These are phyloP conservation scores for Spisula subtruncata DNA, from an alignment of 2,888 invertebrate species.

Conservation along the genomic window DNA sequence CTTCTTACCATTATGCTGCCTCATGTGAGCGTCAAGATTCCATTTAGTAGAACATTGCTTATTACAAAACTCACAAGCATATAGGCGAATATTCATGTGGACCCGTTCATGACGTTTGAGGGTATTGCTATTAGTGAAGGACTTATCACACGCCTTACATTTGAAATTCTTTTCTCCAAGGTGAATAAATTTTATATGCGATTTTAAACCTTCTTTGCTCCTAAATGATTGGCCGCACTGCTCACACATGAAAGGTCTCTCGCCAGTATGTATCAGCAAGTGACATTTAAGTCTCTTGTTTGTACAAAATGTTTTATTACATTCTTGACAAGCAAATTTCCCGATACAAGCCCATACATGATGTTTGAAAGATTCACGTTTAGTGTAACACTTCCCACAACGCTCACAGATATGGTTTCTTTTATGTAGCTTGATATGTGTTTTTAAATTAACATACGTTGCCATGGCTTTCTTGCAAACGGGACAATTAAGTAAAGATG, in stretches of 20 bases:
- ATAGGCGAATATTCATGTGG: constrained; percentile 38
- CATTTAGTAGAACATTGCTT: constrained; percentile 42
- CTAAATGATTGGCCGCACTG: constrained; percentile 63
- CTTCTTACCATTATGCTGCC: constrained; percentile 44
- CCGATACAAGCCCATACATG: constrained; percentile 45
- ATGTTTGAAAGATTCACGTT: constrained; percentile 37
- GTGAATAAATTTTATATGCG: constrained; percentile 40
- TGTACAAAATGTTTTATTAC: constrained; percentile 44
- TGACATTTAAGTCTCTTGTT: constrained; percentile 52
- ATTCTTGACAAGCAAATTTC: constrained; percentile 45
- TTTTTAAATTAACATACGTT: constrained; percentile 24
- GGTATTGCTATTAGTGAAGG: constrained; percentile 28
- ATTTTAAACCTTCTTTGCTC: constrained; percentile 43
- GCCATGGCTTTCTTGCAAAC: constrained; percentile 36
- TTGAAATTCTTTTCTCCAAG: constrained; percentile 36
- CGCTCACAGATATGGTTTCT: constrained; percentile 43
- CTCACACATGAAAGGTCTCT: constrained; percentile 63
- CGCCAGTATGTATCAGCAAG: constrained; percentile 62
- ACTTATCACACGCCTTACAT: constrained; percentile 32
- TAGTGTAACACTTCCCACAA: constrained; percentile 41
- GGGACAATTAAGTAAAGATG: constrained; percentile 31
- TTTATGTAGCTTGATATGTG: constrained; percentile 35
- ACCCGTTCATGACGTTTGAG: constrained; percentile 38
- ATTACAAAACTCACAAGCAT: constrained; percentile 40
- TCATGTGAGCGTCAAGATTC: constrained; percentile 48